Conservation (phyloP, 2,113 vertebrate species). For the Tilapia sparmanii region DNA sequence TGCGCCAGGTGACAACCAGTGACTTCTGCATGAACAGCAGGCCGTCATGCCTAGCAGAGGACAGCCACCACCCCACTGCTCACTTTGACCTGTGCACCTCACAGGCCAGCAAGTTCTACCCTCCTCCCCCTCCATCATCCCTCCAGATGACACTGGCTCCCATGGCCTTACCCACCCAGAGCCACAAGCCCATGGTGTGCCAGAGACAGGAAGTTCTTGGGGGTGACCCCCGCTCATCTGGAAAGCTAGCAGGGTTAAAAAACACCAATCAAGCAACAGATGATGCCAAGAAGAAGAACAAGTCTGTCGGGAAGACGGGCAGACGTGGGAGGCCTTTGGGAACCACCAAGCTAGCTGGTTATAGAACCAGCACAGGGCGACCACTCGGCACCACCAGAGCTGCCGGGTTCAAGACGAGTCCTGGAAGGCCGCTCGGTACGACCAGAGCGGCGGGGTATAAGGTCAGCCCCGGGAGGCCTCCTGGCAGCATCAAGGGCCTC, state of each 20-base stretch:
- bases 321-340: slow-evolving; percentile 90
- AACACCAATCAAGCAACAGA: slow-evolving; percentile 77
- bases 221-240: slow-evolving; percentile 74
- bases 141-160: slow-evolving; percentile 71
- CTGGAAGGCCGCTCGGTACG: slow-evolving; percentile 92
- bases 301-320: slow-evolving; percentile 85
- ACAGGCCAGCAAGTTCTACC: slow-evolving; percentile 88
- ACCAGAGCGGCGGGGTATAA: slow-evolving; percentile 97
- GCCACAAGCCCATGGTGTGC: slow-evolving; percentile 86
- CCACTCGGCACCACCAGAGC: slow-evolving; percentile 96
- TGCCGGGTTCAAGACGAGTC: slow-evolving; percentile 98
- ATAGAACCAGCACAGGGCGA: slow-evolving; percentile 96
- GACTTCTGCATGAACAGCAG: slow-evolving; percentile 90
- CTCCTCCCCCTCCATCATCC: slow-evolving; percentile 72
- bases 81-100: slow-evolving; percentile 91
- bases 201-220: slow-evolving; percentile 82
- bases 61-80: slow-evolving; percentile 79
- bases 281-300: slow-evolving; percentile 90
- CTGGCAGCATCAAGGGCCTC: slow-evolving; percentile 96
- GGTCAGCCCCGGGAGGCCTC: slow-evolving; percentile 95
- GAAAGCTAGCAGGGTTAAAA: slow-evolving; percentile 70
- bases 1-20: slow-evolving; percentile 88
- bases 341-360: slow-evolving; percentile 95
- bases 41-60: slow-evolving; percentile 88
- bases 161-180: slow-evolving; percentile 64